Percentiles rank a stretch among this genome's conserved stretches.
These are phyloP conservation scores for Ahaetulla prasina DNA, from an alignment of 2,113 vertebrate genomes.

Conservation along the genomic window DNA sequence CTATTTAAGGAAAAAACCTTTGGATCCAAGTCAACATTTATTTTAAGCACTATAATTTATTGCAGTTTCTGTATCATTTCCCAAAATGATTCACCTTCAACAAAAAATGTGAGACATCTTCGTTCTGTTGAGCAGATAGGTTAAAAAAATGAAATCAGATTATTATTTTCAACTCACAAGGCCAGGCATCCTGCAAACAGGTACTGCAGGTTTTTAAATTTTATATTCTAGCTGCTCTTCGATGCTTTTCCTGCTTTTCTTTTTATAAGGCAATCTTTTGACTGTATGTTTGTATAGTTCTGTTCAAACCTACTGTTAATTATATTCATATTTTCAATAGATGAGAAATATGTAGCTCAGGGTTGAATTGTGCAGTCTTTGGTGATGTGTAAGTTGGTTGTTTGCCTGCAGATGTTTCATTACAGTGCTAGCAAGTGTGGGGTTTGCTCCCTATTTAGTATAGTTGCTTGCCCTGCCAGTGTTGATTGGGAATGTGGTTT, in stretches of 20 bases:
- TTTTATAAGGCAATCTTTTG: neutral
- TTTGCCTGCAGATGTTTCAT: neutral
- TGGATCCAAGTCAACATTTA: neutral
- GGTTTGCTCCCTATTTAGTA: neutral
- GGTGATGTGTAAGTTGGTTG: neutral
- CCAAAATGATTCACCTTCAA: neutral
- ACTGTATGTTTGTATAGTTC: neutral
- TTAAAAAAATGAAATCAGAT: neutral
- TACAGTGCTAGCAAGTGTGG: neutral
- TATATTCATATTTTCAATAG: neutral
- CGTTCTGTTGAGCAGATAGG: neutral
- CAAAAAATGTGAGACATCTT: neutral
- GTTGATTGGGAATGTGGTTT: neutral
- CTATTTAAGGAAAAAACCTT: neutral
- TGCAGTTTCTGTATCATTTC: neutral
- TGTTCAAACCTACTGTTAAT: neutral
- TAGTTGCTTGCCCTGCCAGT: neutral
- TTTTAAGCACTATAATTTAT: neutral
- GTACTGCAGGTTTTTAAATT: neutral
- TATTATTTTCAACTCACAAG: neutral
- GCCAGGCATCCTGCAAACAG: neutral
- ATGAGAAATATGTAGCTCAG: neutral
- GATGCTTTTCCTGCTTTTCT: neutral
- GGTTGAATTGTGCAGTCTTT: neutral
- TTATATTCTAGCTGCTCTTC: neutral